Conservation (phyloP, 2,113 vertebrate species). For the Mixornis gularis region DNA sequence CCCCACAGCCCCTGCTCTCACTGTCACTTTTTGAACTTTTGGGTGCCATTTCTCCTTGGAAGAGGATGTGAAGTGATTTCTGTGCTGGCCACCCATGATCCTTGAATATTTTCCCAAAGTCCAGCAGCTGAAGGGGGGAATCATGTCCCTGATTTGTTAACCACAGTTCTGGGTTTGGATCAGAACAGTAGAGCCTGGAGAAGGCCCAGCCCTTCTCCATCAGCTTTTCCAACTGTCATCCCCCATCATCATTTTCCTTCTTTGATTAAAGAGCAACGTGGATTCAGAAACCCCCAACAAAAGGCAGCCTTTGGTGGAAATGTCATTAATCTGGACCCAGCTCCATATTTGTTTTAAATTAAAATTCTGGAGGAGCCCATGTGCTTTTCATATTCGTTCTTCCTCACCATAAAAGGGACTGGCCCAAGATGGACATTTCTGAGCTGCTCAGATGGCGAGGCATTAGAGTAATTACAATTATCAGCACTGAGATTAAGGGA, state of each 20-base stretch:
- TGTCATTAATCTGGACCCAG: constrained; percentile 36
- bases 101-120: background rate
- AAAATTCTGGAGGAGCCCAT: constrained; percentile 27
- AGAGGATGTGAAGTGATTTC: background rate
- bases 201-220: constrained; percentile 4
- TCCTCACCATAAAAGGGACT: background rate
- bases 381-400: constrained; percentile 62
- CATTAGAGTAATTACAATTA: constrained; percentile 11
- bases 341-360: constrained; percentile 52
- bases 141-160: background rate
- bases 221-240: constrained; percentile 6
- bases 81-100: background rate
- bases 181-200: constrained; percentile 25
- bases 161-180: background rate
- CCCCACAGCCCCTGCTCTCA: background rate
- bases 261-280: background rate
- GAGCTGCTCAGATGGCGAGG: constrained; percentile 42
- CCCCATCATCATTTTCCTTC: background rate
- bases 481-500: constrained; percentile 20
- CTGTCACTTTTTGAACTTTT: background rate
- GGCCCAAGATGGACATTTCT: background rate
- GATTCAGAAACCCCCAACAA: background rate
- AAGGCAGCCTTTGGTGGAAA: constrained; percentile 4
- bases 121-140: background rate
- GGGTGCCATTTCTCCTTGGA: background rate